Conservation (phyloP, 2,113 vertebrate species). For the Rattus rattus region DNA sequence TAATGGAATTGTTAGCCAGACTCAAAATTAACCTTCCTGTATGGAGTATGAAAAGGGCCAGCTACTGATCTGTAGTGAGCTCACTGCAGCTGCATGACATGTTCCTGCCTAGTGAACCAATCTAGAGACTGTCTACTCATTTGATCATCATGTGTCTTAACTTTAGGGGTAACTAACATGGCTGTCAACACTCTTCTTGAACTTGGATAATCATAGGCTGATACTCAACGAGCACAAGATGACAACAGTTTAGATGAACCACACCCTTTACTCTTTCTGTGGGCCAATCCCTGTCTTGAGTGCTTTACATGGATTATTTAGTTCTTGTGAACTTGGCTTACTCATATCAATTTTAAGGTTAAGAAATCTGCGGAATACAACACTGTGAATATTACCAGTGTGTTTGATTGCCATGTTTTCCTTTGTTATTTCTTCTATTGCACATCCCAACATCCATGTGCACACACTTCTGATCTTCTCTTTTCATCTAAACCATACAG, state of each 20-base stretch:
- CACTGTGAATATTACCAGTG: conserved; percentile 16
- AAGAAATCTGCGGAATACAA: background rate
- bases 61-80: background rate
- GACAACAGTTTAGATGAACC: background rate
- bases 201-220: background rate
- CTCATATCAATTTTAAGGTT: background rate
- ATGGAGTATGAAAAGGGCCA: background rate
- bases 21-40: background rate
- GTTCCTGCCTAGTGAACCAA: background rate
- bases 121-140: background rate
- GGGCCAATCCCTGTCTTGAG: background rate
- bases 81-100: background rate
- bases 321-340: background rate
- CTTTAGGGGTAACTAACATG: background rate
- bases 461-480: background rate
- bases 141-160: background rate
- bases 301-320: background rate
- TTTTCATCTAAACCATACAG: background rate
- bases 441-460: background rate
- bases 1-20: background rate
- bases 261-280: background rate
- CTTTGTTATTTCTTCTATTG: background rate
- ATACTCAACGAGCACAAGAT: background rate
- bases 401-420: background rate
- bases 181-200: background rate